Evolutionary conservation across 2,888 invertebrate genomes (phyloP), one percentile per base, ranked within the genome.

Genomic region (Stenodera caucasica): DNA sequence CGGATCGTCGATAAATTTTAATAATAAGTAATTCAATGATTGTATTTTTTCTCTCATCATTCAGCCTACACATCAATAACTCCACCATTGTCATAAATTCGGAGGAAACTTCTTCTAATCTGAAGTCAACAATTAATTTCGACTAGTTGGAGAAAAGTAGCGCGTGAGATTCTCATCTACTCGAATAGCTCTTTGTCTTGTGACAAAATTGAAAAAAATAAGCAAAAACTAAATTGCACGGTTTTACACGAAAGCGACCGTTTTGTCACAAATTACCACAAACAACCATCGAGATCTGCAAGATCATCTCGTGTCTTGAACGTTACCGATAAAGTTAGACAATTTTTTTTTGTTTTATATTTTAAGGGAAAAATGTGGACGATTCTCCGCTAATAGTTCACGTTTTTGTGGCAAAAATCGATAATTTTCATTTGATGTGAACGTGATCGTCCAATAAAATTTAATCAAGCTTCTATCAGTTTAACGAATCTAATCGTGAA

Each of bases 151-250:
- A 57, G 40, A 57, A 64, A 67, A 67, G 63, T 67, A 61, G 67
- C 67, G 55, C 67, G 67, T 67, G 67, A 61, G 67, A 67, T 63
- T 23, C 6, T 12, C 45, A 45, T 6, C n/a, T 45, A n/a, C n/a
- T n/a, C n/a, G 21, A 12, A 45, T 45, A 18, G n/a, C 58, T 57
- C 60, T 58, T 61, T 58, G 61, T 61, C 49, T 4, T 49, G 45
- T 35, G 40, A 18, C 18, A 9, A 11, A 40, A 23, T 65, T 60
- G 60, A 51, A 33, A 37, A 23, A 70, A 69, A 74, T 71, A 69
- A 65, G 67, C 58, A 53, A 58, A 56, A 40, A 40, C 11, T 15
- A 21, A 56, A 67, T 72, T 66, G 69, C 72, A 68, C 67, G 70
- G 69, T 70, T 68, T 58, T 50, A 63, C 67, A 66, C 68, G 69